These are phyloP conservation scores for Ophonus ardosiacus DNA, from an alignment of 2,888 invertebrate species.

Conservation along the genomic window DNA sequence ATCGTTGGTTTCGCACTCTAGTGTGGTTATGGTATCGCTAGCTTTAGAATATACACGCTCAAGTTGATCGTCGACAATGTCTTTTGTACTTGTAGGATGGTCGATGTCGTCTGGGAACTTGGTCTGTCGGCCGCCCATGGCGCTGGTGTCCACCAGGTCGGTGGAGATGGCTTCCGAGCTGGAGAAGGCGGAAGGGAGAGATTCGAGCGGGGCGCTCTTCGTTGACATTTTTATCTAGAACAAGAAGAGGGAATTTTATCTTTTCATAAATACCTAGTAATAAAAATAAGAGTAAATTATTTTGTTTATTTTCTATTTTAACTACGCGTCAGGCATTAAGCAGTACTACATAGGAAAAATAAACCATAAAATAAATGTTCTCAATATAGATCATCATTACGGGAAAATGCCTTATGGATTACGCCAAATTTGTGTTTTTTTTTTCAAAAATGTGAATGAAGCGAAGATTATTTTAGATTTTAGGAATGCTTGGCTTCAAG, in stretches of 20 bases:
- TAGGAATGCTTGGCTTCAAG: too few relatives aligned
- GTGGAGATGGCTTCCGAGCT: neutral
- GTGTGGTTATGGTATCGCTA: neutral
- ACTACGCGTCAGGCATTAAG: too few relatives aligned
- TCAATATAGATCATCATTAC: too few relatives aligned
- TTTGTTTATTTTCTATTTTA: neutral
- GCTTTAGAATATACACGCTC: slow-evolving; percentile 70
- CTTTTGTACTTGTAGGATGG: slow-evolving; percentile 68
- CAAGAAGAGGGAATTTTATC: slow-evolving; percentile 31
- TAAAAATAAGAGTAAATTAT: neutral
- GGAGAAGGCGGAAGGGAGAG: neutral
- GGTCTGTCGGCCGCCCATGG: slow-evolving; percentile 53
- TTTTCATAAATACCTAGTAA: neutral
- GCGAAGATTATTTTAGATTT: too few relatives aligned
- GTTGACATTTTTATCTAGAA: slow-evolving; percentile 69
- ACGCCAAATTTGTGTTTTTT: too few relatives aligned
- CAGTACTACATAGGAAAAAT: too few relatives aligned
- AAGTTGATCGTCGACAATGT: slow-evolving; percentile 66
- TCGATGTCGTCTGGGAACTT: slow-evolving; percentile 64
- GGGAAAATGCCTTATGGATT: too few relatives aligned
- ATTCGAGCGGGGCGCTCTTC: slow-evolving; percentile 54
- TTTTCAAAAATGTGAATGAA: too few relatives aligned
- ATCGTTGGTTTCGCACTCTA: slow-evolving; percentile 74
- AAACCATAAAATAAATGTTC: too few relatives aligned
- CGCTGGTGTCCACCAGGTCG: slow-evolving; percentile 29